phyloP scores from a whole-genome alignment of 2,113 vertebrate species.

The Patagioenas fasciata region DNA sequence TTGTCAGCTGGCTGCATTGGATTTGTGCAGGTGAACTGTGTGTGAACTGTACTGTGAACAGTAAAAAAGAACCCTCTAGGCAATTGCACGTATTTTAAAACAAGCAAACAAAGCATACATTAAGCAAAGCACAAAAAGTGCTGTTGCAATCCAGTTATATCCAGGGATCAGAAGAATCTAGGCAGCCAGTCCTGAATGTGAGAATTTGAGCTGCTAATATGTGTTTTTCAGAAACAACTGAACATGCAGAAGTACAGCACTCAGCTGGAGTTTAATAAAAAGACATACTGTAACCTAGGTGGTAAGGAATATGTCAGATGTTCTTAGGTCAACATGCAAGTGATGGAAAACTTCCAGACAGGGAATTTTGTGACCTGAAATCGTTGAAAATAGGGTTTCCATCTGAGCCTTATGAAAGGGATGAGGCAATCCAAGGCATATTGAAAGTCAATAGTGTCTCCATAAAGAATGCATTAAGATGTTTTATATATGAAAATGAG shows the following conservation, averaged over 20 bases:
- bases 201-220: background rate
- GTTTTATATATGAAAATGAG: background rate
- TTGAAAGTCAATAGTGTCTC: background rate
- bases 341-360: background rate
- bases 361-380: background rate
- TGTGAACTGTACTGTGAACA: background rate
- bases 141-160: background rate
- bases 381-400: background rate
- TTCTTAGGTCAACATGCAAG: background rate
- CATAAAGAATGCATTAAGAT: background rate
- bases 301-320: background rate
- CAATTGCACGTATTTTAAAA: background rate
- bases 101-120: background rate
- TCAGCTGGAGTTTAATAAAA: background rate
- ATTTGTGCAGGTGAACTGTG: background rate
- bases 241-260: background rate
- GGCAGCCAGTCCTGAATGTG: background rate
- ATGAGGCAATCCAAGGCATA: background rate
- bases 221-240: background rate
- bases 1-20: background rate
- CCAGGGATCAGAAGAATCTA: background rate
- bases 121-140: constrained; percentile 3
- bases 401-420: background rate
- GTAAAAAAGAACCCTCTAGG: background rate
- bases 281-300: background rate